phyloP scores from a whole-genome alignment of 2,113 vertebrate species.

The Oreochromis tanganicae region DNA sequence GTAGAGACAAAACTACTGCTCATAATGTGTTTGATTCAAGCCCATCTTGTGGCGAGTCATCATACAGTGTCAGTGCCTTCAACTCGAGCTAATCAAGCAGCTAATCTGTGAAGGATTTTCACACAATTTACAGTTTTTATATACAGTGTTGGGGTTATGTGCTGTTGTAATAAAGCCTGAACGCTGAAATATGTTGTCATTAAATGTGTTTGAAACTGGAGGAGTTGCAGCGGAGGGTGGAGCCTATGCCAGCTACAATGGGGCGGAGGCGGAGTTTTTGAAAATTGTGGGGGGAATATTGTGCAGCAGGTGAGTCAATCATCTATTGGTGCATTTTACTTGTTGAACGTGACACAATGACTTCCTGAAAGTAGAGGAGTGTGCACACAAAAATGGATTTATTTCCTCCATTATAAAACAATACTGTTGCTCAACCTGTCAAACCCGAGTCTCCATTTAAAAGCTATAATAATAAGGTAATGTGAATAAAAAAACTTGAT shows the following conservation, averaged over 20 bases:
- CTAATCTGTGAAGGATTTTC: accelerated
- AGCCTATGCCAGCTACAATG: background rate
- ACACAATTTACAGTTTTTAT: accelerated
- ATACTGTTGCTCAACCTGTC: too few species aligned
- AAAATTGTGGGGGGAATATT: background rate
- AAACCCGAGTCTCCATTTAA: too few species aligned
- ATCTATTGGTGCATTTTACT: background rate
- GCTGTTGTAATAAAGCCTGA: background rate
- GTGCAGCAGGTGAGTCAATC: background rate
- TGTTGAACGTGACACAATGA: too few species aligned
- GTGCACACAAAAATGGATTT: too few species aligned
- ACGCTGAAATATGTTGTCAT: background rate
- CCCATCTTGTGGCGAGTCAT: background rate
- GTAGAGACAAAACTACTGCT: background rate
- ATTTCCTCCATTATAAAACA: too few species aligned
- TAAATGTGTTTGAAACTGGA: background rate
- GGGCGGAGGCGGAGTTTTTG: background rate
- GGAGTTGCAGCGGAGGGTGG: accelerated
- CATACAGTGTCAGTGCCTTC: background rate
- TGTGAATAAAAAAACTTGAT: too few species aligned
- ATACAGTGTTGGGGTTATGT: background rate
- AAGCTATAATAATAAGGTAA: too few species aligned
- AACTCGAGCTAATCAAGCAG: background rate
- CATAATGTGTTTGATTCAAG: background rate
- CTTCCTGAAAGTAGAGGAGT: too few species aligned